These are phyloP conservation scores for Synanceia verrucosa DNA, from an alignment of 2,797 vertebrate genomes.

Conservation along the genomic window DNA sequence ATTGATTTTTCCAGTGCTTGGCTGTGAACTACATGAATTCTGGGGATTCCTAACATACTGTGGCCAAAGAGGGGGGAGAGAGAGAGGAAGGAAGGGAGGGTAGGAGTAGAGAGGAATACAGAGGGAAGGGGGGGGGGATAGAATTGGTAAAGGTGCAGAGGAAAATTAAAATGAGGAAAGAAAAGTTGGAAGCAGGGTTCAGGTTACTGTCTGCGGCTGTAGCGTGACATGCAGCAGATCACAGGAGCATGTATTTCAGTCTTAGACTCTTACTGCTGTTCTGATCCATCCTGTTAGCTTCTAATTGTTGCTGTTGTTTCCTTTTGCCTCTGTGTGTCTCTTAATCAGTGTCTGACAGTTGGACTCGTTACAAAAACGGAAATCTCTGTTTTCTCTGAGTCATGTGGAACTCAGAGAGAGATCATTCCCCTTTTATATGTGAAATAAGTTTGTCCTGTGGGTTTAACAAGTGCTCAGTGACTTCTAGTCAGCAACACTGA, in stretches of 20 bases:
- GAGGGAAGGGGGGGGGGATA: neutral
- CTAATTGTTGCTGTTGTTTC: neutral
- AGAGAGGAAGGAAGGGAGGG: neutral
- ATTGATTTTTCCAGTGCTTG: constrained; percentile 7
- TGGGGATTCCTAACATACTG: constrained; percentile 59
- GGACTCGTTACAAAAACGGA: constrained; percentile 2
- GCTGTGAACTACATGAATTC: constrained; percentile 36
- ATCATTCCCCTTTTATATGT: constrained; percentile 16
- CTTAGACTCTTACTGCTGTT: neutral
- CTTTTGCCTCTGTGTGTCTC: neutral
- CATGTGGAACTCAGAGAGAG: neutral
- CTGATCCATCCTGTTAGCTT: neutral
- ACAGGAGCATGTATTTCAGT: neutral
- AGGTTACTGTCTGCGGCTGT: neutral
- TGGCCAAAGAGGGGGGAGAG: constrained; percentile 19
- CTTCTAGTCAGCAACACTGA: neutral
- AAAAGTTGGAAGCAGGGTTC: constrained; percentile 6
- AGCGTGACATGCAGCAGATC: neutral
- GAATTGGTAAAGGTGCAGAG: neutral
- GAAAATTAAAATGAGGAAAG: neutral
- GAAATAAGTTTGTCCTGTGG: constrained; percentile 4
- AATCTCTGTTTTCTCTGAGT: constrained; percentile 21
- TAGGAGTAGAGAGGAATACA: neutral
- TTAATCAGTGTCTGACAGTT: neutral
- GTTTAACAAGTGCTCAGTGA: constrained; percentile 25